Evolutionary conservation across 2,797 vertebrate genomes (phyloP).

Genomic region (Sebastes flavidus): DNA sequence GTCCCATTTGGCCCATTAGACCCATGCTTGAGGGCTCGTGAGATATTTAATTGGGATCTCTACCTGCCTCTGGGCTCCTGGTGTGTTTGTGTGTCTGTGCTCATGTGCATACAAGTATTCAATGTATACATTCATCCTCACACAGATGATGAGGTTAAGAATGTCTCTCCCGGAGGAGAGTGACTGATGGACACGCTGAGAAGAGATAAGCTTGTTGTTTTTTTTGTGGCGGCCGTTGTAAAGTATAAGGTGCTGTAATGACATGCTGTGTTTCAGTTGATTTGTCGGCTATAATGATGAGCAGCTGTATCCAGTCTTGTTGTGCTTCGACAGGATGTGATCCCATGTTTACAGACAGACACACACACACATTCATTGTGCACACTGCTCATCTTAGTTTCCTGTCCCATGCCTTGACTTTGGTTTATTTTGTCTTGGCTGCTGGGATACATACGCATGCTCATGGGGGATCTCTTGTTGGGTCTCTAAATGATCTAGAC

Average conservation of each 20-base stretch:
- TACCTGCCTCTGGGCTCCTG: neutral
- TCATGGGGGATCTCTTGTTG: too few relatives aligned
- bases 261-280: conserved; percentile 32
- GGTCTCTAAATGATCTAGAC: too few relatives aligned
- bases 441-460: neutral
- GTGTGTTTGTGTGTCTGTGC: neutral
- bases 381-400: conserved; percentile 22
- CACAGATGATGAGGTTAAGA: conserved; percentile 19
- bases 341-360: conserved; percentile 37
- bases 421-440: conserved; percentile 37
- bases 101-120: neutral
- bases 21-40: neutral
- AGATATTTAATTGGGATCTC: neutral
- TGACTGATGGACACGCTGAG: conserved; percentile 26
- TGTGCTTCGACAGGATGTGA: conserved; percentile 52
- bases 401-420: conserved; percentile 21
- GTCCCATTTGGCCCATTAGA: neutral
- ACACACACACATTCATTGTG: conserved; percentile 9
- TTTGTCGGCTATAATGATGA: conserved; percentile 50
- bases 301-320: conserved; percentile 52
- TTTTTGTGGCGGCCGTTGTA: conserved; percentile 10
- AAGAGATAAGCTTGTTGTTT: conserved; percentile 15
- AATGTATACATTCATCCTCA: neutral
- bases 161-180: conserved; percentile 5
- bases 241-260: conserved; percentile 44